Percentiles rank a stretch among this genome's conserved stretches.
phyloP scores from a whole-genome alignment of 2,888 invertebrate species.

The Ophion ellenae region DNA sequence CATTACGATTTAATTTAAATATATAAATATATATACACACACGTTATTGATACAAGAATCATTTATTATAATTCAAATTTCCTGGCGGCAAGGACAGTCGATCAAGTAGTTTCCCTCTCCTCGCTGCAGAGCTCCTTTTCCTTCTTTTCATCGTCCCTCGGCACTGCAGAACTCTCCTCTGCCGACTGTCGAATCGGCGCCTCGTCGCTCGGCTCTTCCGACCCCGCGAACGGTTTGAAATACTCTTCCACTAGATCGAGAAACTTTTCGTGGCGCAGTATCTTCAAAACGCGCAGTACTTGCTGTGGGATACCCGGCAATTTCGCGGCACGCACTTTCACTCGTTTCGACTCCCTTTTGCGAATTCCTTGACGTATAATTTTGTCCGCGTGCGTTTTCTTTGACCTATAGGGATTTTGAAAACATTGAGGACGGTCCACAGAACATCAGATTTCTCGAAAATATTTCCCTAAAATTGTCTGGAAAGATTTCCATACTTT shows the following conservation, averaged over 20 bases:
- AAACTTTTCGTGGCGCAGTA: slow-evolving; percentile 64
- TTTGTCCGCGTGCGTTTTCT: too few species aligned
- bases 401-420: too few species aligned
- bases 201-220: background rate
- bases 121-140: background rate
- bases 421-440: too few species aligned
- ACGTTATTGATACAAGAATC: background rate
- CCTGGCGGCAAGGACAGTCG: background rate
- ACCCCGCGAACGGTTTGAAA: slow-evolving; percentile 52
- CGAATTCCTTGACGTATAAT: background rate
- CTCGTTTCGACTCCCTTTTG: slow-evolving; percentile 1
- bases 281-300: slow-evolving; percentile 53
- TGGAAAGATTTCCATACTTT: too few species aligned
- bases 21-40: slow-evolving; percentile 3
- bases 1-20: slow-evolving; percentile 13
- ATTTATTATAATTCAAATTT: slow-evolving; percentile 16
- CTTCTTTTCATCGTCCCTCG: background rate
- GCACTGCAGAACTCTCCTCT: slow-evolving; percentile 8
- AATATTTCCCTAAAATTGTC: too few species aligned
- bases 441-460: too few species aligned
- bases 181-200: background rate
- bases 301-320: slow-evolving; percentile 56
- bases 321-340: slow-evolving; percentile 25
- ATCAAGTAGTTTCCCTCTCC: slow-evolving; percentile 3
- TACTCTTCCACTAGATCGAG: slow-evolving; percentile 55